Conservation (phyloP, 2,797 vertebrate genomes). For the Phoebastria nigripes region DNA sequence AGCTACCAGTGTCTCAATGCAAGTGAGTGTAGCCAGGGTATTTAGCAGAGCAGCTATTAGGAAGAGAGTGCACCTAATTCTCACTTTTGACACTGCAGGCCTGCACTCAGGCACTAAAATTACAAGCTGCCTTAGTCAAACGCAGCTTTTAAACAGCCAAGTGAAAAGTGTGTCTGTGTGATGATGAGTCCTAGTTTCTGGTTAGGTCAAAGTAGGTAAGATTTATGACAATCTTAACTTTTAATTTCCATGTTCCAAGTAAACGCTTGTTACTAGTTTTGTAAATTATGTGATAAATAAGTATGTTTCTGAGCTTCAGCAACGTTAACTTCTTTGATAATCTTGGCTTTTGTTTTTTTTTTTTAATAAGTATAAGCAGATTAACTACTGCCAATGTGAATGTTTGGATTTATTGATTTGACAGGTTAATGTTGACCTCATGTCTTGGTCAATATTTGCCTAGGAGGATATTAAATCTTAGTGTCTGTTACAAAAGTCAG, state of each 20-base stretch:
- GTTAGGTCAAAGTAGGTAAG: not conserved
- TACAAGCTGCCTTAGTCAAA: not conserved
- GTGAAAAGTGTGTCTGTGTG: not conserved
- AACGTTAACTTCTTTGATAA: not conserved
- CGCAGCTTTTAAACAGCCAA: not conserved
- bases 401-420: slow-evolving; percentile 22
- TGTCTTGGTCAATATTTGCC: slow-evolving; percentile 30
- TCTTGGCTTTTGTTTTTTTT: not conserved
- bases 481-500: not conserved
- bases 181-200: not conserved
- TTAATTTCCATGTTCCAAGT: not conserved
- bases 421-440: slow-evolving; percentile 21
- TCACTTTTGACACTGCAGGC: not conserved
- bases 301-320: not conserved
- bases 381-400: not conserved
- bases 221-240: not conserved
- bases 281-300: not conserved
- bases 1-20: not conserved
- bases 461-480: slow-evolving; percentile 18
- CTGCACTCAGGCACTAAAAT: not conserved
- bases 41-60: not conserved
- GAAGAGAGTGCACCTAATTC: not conserved
- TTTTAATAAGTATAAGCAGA: not conserved
- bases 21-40: slow-evolving; percentile 10
- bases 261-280: not conserved